Conservation (phyloP, 2,113 vertebrate species). For the Panurus biarmicus region DNA sequence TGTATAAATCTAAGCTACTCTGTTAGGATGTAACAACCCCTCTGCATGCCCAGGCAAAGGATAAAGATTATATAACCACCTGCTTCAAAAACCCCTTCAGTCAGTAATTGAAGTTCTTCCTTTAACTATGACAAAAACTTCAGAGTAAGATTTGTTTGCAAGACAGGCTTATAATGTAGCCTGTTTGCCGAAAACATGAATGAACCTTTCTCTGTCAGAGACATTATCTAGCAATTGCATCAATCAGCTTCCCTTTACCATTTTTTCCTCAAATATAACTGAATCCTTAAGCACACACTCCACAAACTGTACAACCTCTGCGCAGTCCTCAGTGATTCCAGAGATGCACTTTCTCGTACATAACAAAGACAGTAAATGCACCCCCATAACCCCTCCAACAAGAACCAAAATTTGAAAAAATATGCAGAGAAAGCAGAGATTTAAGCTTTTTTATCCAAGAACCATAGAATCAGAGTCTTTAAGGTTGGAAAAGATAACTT, state of each 20-base stretch:
- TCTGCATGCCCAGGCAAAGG: background rate
- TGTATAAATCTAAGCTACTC: background rate
- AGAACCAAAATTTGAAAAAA: background rate
- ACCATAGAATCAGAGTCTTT: background rate
- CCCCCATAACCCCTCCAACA: background rate
- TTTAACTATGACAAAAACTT: background rate
- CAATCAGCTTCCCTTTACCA: background rate
- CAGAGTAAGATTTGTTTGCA: background rate
- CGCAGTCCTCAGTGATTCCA: background rate
- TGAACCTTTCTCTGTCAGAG: background rate
- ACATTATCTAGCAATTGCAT: background rate
- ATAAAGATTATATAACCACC: background rate
- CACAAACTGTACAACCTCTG: background rate
- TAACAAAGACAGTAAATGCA: background rate
- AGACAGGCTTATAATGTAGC: background rate
- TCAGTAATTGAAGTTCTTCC: background rate
- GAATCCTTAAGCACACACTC: background rate
- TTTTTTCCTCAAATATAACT: background rate
- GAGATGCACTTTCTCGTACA: background rate
- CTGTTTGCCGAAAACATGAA: background rate
- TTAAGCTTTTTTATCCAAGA: background rate
- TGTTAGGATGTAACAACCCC: background rate
- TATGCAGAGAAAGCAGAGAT: background rate
- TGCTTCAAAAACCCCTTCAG: background rate
- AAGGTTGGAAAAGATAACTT: background rate